Evolutionary conservation across 2,888 invertebrate genomes (phyloP).

Genomic region (Pandemis corylana): DNA sequence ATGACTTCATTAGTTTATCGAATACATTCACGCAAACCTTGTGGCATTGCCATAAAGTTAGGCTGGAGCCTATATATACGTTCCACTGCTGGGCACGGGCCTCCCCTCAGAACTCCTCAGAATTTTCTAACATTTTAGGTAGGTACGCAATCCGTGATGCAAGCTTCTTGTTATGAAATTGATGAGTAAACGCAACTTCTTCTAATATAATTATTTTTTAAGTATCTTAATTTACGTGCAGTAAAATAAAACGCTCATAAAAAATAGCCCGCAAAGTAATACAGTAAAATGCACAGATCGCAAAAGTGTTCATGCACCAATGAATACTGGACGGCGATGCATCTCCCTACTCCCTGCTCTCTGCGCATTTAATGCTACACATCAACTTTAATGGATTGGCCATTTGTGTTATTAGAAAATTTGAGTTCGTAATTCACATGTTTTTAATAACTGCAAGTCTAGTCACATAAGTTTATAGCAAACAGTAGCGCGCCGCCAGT

Average conservation of each 20-base stretch:
- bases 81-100: no score
- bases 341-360: constrained; percentile 59
- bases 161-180: no score
- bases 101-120: no score
- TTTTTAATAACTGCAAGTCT: neutral
- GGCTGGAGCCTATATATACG: no score
- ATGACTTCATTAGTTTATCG: no score
- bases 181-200: no score
- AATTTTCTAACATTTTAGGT: no score
- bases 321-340: constrained; percentile 62
- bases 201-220: no score
- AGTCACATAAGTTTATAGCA: neutral
- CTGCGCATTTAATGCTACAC: constrained; percentile 67
- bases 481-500: neutral
- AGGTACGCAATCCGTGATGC: no score
- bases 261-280: constrained; percentile 52
- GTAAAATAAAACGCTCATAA: constrained; percentile 1
- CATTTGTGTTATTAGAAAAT: constrained; percentile 66
- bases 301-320: constrained; percentile 69
- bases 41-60: no score
- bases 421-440: constrained; percentile 26
- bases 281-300: constrained; percentile 64
- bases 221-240: no score
- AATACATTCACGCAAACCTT: no score
- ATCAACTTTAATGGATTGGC: constrained; percentile 80